Conservation (phyloP, 2,888 invertebrate species). For the Lamproptera curius region DNA sequence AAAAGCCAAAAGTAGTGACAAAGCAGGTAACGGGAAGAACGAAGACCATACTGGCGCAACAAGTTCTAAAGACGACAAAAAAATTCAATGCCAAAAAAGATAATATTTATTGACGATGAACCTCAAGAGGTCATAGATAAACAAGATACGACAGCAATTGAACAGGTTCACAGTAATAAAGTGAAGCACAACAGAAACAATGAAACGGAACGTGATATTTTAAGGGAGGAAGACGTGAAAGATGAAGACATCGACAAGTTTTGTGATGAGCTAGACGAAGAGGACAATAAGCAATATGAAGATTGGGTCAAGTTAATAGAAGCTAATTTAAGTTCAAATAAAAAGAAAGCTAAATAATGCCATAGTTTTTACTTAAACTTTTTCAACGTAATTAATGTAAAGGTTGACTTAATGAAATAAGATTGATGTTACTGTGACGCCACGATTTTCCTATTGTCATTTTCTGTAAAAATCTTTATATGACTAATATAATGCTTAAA, state of each 20-base stretch:
- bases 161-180: slow-evolving; percentile 12
- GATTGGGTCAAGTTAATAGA: slow-evolving; percentile 65
- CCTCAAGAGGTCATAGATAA: slow-evolving; percentile 7
- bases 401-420: too few relatives aligned
- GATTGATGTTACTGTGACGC: too few relatives aligned
- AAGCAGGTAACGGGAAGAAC: too few relatives aligned
- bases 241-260: slow-evolving; percentile 69
- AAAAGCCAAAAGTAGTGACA: slow-evolving; percentile 1
- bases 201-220: slow-evolving; percentile 3
- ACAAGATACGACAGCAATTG: slow-evolving; percentile 24
- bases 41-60: too few relatives aligned
- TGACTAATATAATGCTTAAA: not conserved
- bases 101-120: slow-evolving; percentile 21
- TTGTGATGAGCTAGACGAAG: slow-evolving; percentile 60
- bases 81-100: slow-evolving; percentile 19
- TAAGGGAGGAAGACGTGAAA: slow-evolving; percentile 47
- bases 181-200: not conserved
- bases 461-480: too few relatives aligned
- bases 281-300: slow-evolving; percentile 63
- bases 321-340: slow-evolving; percentile 50
- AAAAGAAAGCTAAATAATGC: slow-evolving; percentile 37
- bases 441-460: too few relatives aligned
- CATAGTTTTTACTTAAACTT: too few relatives aligned
- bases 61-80: slow-evolving; percentile 2
- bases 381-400: too few relatives aligned